phyloP scores from a whole-genome alignment of 1,140 invertebrate species.

The Teleopsis dalmanni region DNA sequence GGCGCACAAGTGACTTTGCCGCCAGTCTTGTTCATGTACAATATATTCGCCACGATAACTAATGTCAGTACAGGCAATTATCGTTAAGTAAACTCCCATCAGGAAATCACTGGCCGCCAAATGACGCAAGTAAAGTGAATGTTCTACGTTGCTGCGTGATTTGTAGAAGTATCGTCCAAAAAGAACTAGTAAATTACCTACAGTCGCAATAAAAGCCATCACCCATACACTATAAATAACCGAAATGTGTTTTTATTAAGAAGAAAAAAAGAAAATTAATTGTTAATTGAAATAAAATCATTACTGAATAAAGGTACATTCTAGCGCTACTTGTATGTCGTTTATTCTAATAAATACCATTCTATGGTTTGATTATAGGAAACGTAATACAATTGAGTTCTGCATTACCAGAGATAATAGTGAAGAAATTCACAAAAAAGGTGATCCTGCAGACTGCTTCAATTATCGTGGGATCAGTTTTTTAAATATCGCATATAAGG shows the following conservation, averaged over 20 bases:
- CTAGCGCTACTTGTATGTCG: not conserved
- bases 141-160: conserved; percentile 47
- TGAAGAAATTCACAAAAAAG: too few species aligned
- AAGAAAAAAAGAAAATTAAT: not conserved
- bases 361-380: too few species aligned
- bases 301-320: not conserved
- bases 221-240: conserved; percentile 57
- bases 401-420: too few species aligned
- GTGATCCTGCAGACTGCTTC: too few species aligned
- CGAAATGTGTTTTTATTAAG: too few species aligned
- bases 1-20: conserved; percentile 50
- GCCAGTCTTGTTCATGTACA: conserved; percentile 53
- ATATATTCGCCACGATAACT: conserved; percentile 55
- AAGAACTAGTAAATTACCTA: conserved; percentile 58
- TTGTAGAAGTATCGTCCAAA: conserved; percentile 50
- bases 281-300: not conserved
- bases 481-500: too few species aligned
- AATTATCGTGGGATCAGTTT: too few species aligned
- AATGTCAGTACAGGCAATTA: conserved; percentile 57
- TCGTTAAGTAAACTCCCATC: conserved; percentile 61
- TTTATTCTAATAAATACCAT: too few species aligned
- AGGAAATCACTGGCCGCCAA: conserved; percentile 60
- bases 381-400: too few species aligned
- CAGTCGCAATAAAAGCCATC: conserved; percentile 54
- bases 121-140: conserved; percentile 57